These are phyloP conservation scores for Aplocera efformata DNA, from an alignment of 2,888 invertebrate species.

Conservation along the genomic window DNA sequence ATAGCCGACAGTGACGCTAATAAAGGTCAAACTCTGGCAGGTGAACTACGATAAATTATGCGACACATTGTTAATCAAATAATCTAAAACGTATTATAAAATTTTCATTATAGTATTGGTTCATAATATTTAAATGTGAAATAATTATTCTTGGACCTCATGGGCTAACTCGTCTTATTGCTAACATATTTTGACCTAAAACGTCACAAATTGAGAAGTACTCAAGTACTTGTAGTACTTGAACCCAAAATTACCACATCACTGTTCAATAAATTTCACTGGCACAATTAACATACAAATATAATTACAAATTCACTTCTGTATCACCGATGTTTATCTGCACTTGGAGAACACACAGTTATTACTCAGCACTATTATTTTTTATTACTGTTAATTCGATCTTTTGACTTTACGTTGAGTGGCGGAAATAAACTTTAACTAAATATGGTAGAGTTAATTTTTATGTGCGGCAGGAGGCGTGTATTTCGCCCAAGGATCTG, in stretches of 20 bases:
- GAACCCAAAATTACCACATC: slow-evolving; percentile 11
- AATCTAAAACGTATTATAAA: too few species aligned
- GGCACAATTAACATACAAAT: slow-evolving; percentile 15
- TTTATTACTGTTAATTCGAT: slow-evolving; percentile 16
- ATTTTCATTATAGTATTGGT: too few species aligned
- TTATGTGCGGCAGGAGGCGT: slow-evolving; percentile 18
- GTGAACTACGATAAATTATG: too few species aligned
- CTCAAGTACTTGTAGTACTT: background rate
- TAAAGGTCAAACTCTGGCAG: too few species aligned
- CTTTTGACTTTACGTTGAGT: slow-evolving; percentile 4
- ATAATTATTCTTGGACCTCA: too few species aligned
- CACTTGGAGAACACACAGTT: slow-evolving; percentile 20
- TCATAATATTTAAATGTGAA: too few species aligned
- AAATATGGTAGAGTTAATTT: slow-evolving; percentile 8
- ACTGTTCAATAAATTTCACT: slow-evolving; percentile 15
- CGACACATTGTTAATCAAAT: too few species aligned
- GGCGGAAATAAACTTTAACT: slow-evolving; percentile 12
- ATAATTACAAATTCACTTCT: slow-evolving; percentile 22
- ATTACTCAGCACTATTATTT: slow-evolving; percentile 13
- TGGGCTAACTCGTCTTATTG: too few species aligned
- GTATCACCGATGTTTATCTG: slow-evolving; percentile 20
- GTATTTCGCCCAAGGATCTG: slow-evolving; percentile 23
- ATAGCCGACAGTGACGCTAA: too few species aligned
- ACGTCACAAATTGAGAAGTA: too few species aligned
- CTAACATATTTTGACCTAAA: too few species aligned